Base-by-base conservation (phyloP, 2,888 invertebrate species). In the Baccha elongata region DNA sequence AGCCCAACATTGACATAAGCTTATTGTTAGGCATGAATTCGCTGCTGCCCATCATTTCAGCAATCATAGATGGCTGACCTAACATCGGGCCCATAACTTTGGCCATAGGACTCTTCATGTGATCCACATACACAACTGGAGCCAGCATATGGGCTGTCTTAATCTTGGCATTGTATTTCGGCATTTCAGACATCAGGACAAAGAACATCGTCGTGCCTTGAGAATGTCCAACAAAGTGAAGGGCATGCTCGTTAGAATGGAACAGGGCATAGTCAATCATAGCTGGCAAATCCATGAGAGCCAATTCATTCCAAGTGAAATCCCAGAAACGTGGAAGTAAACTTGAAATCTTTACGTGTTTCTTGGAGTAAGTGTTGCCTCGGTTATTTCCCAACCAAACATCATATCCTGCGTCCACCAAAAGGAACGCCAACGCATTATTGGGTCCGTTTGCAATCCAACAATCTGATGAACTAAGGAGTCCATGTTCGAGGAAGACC, bases 291-390 rank as follows among this genome's bases (percentile, higher is more conserved):
- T 98, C 98, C 88, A 95, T 93, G 50, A 93, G 89, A 0, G 95
- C 97, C 91, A 97, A 95, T 89, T 98, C 96, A 87, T 98, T 95
- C 92, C 95, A 98, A 86, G 96, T 96, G 32, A 86, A 86, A 29
- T 85, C 75, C 86, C 86, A 86, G 55, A 83, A 86, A 8, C 50
- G 21, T 23, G 62, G 29, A 4, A 15, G 15, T 3, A 55, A 35
- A 1, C 89, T 86, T 23, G 86, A 85, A 3, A 90, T 87, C 5
- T 85, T 88, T 7, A n/a, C 35, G 37, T 91, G 87, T 93, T 95
- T 8, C 96, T 60, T 60, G 4, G 60, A 60, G 2, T 60, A 60
- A 1, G 44, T 91, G 87, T 93, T 95, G 6, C 96, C 96, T n/a
- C 96, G 92, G 11, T 92, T 92, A 87, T 96, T 96, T 0, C 95